Percentiles rank a stretch among this genome's conserved stretches.
Conservation (phyloP, 2,888 invertebrate species). For the Epinotia bilunana region DNA sequence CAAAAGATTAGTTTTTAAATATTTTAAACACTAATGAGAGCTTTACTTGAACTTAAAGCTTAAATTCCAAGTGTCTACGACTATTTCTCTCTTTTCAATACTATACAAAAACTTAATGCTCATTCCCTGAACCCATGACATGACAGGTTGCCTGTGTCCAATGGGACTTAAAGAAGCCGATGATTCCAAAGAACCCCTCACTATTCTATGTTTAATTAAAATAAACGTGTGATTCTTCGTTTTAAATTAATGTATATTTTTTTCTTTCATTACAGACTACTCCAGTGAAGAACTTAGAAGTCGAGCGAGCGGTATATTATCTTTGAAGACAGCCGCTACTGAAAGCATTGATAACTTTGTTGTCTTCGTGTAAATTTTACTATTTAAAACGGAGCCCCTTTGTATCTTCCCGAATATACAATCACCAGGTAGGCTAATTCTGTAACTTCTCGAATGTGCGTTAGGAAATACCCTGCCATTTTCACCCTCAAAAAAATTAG, state of each 20-base stretch:
- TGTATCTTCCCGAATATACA: background rate
- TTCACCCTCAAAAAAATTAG: too few relatives aligned
- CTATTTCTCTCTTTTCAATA: background rate
- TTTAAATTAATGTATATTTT: background rate
- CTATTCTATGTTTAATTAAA: too few relatives aligned
- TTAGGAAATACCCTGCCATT: too few relatives aligned
- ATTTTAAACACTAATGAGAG: constrained; percentile 15
- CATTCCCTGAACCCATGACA: background rate
- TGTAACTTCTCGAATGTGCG: too few relatives aligned
- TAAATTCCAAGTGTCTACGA: background rate
- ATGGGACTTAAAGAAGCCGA: background rate
- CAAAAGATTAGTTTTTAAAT: constrained; percentile 30
- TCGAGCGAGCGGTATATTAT: background rate
- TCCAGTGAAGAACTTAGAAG: constrained; percentile 23
- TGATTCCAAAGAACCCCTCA: too few relatives aligned
- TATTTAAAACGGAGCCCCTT: background rate
- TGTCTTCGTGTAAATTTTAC: background rate
- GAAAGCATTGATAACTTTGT: background rate
- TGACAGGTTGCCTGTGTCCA: too few relatives aligned
- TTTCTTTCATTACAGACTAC: constrained; percentile 26
- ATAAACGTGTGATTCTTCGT: background rate
- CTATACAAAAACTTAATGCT: background rate
- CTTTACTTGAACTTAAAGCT: background rate
- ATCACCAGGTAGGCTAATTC: background rate
- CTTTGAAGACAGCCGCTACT: background rate